Conservation (phyloP, 2,888 invertebrate species). For the Trissolcus brochymenae region DNA sequence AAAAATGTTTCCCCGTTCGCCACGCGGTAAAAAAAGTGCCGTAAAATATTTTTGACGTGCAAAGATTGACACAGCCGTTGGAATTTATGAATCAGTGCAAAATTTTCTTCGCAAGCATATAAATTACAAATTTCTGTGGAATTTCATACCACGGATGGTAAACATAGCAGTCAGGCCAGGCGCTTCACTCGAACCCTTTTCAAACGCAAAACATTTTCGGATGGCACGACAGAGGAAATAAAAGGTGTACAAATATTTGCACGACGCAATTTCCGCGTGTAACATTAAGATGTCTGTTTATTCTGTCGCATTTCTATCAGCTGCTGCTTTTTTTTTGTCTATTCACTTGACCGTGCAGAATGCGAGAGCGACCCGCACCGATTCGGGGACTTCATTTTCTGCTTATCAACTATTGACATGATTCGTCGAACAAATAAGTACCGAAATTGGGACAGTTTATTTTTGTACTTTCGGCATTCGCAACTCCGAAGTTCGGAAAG, state of each 20-base stretch:
- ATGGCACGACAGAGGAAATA: constrained; percentile 1
- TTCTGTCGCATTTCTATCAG: background rate
- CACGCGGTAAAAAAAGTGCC: too few relatives aligned
- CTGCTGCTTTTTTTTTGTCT: too few relatives aligned
- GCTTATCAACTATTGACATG: too few relatives aligned
- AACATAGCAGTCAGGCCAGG: constrained; percentile 21
- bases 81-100: constrained; percentile 17
- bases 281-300: constrained; percentile 13
- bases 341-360: too few relatives aligned
- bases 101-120: constrained; percentile 24
- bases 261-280: constrained; percentile 9
- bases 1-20: too few relatives aligned
- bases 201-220: constrained; percentile 21
- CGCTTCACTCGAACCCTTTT: constrained; percentile 12
- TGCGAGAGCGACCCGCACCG: too few relatives aligned
- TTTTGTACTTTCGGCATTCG: too few relatives aligned
- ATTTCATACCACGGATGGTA: constrained; percentile 32
- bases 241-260: constrained; percentile 33
- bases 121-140: constrained; percentile 28
- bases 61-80: constrained; percentile 6
- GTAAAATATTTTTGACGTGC: constrained; percentile 2
- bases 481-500: too few relatives aligned
- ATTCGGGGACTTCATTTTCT: too few relatives aligned
- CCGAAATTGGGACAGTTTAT: too few relatives aligned
- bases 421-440: background rate